These are phyloP conservation scores for Apteryx owenii DNA, from an alignment of 2,113 vertebrate species.

Conservation along the genomic window DNA sequence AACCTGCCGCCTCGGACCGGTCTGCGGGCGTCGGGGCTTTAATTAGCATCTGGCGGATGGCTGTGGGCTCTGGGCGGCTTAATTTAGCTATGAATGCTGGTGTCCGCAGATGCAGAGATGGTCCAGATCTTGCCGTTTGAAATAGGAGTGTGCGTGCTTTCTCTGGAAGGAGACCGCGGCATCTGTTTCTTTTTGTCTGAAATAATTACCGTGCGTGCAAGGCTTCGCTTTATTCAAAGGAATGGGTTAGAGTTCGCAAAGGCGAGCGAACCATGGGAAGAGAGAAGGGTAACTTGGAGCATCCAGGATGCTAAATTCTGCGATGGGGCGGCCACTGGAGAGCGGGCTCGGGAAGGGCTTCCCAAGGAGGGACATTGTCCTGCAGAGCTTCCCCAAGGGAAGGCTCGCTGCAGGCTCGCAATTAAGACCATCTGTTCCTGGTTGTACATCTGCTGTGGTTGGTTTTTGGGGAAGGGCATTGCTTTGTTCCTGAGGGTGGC, in stretches of 20 bases:
- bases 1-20: neutral
- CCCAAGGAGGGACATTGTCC: slow-evolving; percentile 9
- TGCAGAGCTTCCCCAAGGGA: neutral
- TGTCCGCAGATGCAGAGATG: neutral
- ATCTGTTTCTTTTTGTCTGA: slow-evolving; percentile 34
- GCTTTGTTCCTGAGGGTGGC: slow-evolving; percentile 19
- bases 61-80: neutral
- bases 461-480: slow-evolving; percentile 11
- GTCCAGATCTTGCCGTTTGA: neutral
- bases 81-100: accelerated
- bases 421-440: neutral
- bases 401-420: neutral
- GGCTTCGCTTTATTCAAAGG: neutral
- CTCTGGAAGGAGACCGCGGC: neutral
- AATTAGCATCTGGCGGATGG: neutral
- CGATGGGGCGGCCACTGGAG: neutral
- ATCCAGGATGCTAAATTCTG: neutral
- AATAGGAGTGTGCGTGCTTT: neutral
- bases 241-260: neutral
- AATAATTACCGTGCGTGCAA: neutral
- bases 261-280: neutral
- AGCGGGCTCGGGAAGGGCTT: neutral
- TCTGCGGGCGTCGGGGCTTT: neutral
- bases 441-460: neutral
- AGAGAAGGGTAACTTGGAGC: neutral